Evolutionary conservation across 2,797 vertebrate genomes (phyloP).

Genomic region (Cossypha polioptera): DNA sequence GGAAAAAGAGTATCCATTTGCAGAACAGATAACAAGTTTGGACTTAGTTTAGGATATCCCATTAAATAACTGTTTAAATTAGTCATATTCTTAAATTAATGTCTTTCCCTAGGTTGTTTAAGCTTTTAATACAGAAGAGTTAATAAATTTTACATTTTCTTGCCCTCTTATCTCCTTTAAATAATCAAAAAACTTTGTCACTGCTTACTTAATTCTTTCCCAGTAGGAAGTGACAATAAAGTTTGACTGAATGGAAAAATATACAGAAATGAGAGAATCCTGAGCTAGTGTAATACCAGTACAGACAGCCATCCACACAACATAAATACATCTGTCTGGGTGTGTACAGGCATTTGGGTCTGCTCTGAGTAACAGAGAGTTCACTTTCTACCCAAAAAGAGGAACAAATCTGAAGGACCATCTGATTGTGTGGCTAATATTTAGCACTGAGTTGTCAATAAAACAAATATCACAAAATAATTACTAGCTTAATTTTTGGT

Average conservation of each 20-base stretch:
- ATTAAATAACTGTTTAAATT: not conserved
- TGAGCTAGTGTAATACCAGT: not conserved
- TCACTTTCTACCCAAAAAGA: not conserved
- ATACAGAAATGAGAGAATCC: not conserved
- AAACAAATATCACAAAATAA: not conserved
- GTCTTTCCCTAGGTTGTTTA: not conserved
- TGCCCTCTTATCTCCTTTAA: not conserved
- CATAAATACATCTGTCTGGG: not conserved
- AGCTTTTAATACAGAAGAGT: not conserved
- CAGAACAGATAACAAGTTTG: not conserved
- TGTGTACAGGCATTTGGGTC: not conserved
- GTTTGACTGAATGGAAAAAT: not conserved
- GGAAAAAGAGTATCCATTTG: not conserved
- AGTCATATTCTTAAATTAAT: not conserved
- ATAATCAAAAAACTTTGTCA: not conserved
- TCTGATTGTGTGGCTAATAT: not conserved
- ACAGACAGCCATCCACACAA: not conserved
- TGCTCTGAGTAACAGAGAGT: not conserved
- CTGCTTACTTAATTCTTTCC: not conserved
- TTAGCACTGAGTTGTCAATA: not conserved
- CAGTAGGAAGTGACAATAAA: not conserved
- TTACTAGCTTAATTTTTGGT: not conserved
- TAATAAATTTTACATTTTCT: not conserved
- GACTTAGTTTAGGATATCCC: not conserved
- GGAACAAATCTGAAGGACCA: not conserved